Evolutionary conservation across 2,113 vertebrate species (phyloP), one percentile per base, ranked within the genome.

Genomic region (Dolichotis patagonum): DNA sequence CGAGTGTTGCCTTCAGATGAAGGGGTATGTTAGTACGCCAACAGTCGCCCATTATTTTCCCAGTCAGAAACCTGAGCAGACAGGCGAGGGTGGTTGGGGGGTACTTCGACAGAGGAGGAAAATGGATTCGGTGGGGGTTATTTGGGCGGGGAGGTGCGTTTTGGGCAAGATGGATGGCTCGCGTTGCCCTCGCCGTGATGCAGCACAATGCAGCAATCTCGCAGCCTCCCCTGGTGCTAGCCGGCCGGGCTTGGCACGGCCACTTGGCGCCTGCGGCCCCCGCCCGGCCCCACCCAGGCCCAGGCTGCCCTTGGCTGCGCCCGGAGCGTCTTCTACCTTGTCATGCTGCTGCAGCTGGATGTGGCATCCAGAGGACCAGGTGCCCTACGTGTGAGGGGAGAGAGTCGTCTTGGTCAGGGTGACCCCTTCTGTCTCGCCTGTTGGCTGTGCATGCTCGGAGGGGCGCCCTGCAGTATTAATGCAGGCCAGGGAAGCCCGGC

Each of bases 161-260:
- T 92, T 91, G 93, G 94, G 96, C 95, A 96, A 97, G 90, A 97
- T 95, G 96, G 97, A 96, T 97, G 97, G 96, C 96, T 96, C 80
- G 7, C 85, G 26, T 90, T 84, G 96, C 77, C 92, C 95, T 95
- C 86, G 82, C 88, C 84, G 97, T 98, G 98, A 98, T 98, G 98
- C 98, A 98, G 98, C 98, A 98, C 97, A 98, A 98, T 98, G 98
- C 98, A 89, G 98, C 94, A 95, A 71, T 43, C 93, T 91, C 94
- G 86, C 97, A 94, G 92, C 80, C 85, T 96, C 85, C n/a, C 69
- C 28, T 41, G 92, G 73, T 87, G 73, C 91, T 96, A 38, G 13
- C 85, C 38, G 96, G 83, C 88, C 12, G 91, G 91, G 90, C 98
- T 97, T 97, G 97, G 97, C 98, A 96, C 87, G 80, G 97, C 94